Conservation (phyloP, 2,888 invertebrate genomes). For the Cinara cedri region DNA sequence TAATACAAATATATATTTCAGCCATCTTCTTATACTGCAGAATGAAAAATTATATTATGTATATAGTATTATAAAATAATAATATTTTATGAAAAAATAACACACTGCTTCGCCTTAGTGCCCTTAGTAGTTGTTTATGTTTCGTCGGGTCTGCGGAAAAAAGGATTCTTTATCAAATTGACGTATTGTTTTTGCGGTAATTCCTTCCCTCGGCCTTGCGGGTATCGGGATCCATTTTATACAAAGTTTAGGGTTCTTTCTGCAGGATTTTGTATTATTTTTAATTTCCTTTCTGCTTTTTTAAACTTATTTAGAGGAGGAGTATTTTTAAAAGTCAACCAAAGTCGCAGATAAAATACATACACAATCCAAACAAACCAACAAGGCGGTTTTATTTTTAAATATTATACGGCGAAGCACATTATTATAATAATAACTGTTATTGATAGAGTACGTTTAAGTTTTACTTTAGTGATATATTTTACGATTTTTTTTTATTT, state of each 20-base stretch:
- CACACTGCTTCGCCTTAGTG: slow-evolving; percentile 49
- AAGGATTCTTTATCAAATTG: slow-evolving; percentile 54
- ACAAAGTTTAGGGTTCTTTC: slow-evolving; percentile 48
- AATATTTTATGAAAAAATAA: slow-evolving; percentile 56
- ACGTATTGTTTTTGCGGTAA: slow-evolving; percentile 54
- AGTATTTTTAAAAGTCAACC: slow-evolving; percentile 26
- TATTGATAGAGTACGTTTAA: background rate
- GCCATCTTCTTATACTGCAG: slow-evolving; percentile 41
- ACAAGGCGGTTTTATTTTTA: slow-evolving; percentile 21
- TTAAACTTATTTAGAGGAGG: slow-evolving; percentile 38
- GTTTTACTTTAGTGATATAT: too few relatives aligned
- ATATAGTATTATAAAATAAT: slow-evolving; percentile 55
- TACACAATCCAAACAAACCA: background rate
- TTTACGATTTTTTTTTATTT: too few relatives aligned
- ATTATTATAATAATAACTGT: background rate
- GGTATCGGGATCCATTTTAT: slow-evolving; percentile 24
- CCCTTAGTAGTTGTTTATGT: slow-evolving; percentile 47
- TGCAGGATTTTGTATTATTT: slow-evolving; percentile 35
- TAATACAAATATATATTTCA: slow-evolving; percentile 22
- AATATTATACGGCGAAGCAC: background rate
- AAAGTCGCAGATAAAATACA: background rate
- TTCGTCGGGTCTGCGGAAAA: slow-evolving; percentile 23
- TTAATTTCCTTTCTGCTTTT: slow-evolving; percentile 47
- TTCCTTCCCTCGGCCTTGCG: slow-evolving; percentile 33
- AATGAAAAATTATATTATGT: slow-evolving; percentile 27